Evolutionary conservation across 2,797 vertebrate species (phyloP).

Genomic region (Manis pentadactyla): DNA sequence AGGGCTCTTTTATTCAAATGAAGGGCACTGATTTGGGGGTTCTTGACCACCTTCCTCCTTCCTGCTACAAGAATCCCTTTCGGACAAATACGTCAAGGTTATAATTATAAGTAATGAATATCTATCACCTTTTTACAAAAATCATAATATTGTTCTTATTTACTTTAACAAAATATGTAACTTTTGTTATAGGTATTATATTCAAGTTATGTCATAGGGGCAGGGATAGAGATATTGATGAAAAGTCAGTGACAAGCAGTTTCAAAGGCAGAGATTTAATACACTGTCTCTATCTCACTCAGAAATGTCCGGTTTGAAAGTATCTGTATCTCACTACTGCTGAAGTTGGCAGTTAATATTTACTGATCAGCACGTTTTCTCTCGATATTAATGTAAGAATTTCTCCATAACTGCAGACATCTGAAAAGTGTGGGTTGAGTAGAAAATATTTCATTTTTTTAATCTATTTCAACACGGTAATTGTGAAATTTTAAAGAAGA

Average conservation of each 20-base stretch:
- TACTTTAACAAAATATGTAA: neutral
- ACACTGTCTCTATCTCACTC: neutral
- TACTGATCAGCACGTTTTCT: neutral
- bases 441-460: neutral
- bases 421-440: neutral
- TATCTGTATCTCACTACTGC: neutral
- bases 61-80: neutral
- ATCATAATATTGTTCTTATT: neutral
- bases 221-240: neutral
- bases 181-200: neutral
- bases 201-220: neutral
- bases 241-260: neutral
- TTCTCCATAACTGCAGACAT: neutral
- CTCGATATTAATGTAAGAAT: neutral
- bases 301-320: neutral
- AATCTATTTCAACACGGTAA: neutral
- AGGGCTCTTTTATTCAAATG: neutral
- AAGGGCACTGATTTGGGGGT: neutral
- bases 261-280: neutral
- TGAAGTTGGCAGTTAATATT: neutral
- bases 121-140: neutral
- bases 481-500: neutral
- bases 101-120: neutral
- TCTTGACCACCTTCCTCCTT: neutral
- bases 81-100: neutral